These are phyloP conservation scores for Mercenaria mercenaria DNA, from an alignment of 1,140 invertebrate species.

Conservation along the genomic window DNA sequence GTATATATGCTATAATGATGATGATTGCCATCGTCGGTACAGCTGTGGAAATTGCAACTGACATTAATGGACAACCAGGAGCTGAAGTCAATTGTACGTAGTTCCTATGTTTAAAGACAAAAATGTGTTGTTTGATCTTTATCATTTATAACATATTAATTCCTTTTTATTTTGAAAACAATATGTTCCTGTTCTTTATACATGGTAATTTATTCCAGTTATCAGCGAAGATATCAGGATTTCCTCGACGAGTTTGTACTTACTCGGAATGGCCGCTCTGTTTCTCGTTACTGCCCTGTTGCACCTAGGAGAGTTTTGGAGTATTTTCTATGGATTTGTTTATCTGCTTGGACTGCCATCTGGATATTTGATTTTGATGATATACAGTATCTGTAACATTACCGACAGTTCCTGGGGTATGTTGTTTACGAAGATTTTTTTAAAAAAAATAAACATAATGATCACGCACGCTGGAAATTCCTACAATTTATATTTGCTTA, in stretches of 20 bases:
- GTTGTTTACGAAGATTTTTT: neutral
- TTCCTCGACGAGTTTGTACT: slow-evolving; percentile 78
- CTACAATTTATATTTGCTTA: too few relatives aligned
- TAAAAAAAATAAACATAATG: neutral
- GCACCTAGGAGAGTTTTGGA: slow-evolving; percentile 89
- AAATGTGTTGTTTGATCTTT: too few relatives aligned
- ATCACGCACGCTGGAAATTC: too few relatives aligned
- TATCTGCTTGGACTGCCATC: slow-evolving; percentile 81
- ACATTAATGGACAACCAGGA: neutral
- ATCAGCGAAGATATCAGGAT: slow-evolving; percentile 73
- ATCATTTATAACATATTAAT: too few relatives aligned
- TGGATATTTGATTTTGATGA: slow-evolving; percentile 79
- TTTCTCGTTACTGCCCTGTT: slow-evolving; percentile 91
- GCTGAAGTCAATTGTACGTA: neutral
- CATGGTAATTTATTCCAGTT: slow-evolving; percentile 70
- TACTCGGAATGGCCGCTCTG: slow-evolving; percentile 71
- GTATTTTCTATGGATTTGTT: slow-evolving; percentile 78
- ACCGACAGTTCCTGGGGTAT: slow-evolving; percentile 83
- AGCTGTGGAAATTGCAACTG: neutral
- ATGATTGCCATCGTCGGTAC: neutral
- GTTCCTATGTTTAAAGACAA: too few relatives aligned
- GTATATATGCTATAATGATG: neutral
- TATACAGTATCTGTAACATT: slow-evolving; percentile 82
- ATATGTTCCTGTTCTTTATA: too few relatives aligned
- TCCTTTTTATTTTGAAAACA: too few relatives aligned